Base-by-base conservation (phyloP, 2,888 invertebrate genomes). In the Octonoba sinensis region DNA sequence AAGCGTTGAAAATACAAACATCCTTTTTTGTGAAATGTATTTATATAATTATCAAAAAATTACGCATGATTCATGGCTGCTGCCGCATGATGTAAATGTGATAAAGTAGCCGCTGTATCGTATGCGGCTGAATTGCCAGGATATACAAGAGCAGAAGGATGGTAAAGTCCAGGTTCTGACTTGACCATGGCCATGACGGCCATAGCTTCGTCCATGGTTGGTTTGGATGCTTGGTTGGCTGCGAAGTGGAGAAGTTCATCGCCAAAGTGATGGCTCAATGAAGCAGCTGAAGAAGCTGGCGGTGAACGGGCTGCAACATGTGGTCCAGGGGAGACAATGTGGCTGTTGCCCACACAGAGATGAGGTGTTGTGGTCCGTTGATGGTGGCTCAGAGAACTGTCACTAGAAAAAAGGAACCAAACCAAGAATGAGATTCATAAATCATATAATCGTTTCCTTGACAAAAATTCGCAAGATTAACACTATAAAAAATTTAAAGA, bases 101-200 rank as follows among this genome's bases (percentile, higher is more conserved):
- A 78, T 3, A 83, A 24, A 1, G 77, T 78, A 11, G 74, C 73
- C n/a, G 83, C 72, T 11, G 77, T 66, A 12, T 83, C 83, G 18
- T 77, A 83, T 3, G 75, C 70, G 1, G 76, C 62, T 15, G 73
- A 54, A 18, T 73, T 77, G 6, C 69, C 59, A 12, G 83, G 78
- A 24, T 83, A 83, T 4, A 83, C 73, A 6, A 83, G 57, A 11
- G 77, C 65, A 16, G 77, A 74, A 13, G 83, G 77, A 36, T 36
- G 36, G 27, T 83, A 83, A n/a, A 83, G 56, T 22, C 78, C 78
- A 0, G 83, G 83, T 24, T 83, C 83, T 1, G 83, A 73, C 22
- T 83, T 83, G 20, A 83, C 83, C 83, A 83, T 83, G 27, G 83
- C 73, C 83, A 83, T 83, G n/a, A 83, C 83, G 13, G 83, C 71